Evolutionary conservation across 2,797 vertebrate species (phyloP).

Genomic region (Adrianichthys oophorus): DNA sequence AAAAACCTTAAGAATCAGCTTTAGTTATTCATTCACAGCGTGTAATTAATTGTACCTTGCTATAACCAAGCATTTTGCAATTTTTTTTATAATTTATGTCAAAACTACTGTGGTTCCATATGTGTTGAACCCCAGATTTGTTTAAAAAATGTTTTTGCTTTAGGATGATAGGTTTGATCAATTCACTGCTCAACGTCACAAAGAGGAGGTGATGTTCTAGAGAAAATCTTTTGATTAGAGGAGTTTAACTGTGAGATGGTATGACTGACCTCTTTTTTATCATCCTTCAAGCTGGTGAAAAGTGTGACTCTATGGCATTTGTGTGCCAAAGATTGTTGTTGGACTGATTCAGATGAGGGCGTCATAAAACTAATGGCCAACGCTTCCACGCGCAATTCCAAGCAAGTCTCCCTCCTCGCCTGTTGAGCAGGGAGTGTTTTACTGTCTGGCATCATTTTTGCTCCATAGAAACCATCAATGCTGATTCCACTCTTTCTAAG

Average conservation of each 20-base stretch:
- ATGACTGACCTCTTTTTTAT: conserved; percentile 2
- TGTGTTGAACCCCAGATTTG: no score
- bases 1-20: no score
- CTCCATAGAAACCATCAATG: not conserved
- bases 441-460: not conserved
- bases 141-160: no score
- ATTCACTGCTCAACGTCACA: no score
- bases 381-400: conserved; percentile 32
- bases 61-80: no score
- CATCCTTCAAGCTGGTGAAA: conserved; percentile 13
- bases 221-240: conserved; percentile 7
- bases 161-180: no score
- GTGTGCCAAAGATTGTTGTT: conserved; percentile 13
- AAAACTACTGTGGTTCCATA: no score
- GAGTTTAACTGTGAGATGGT: conserved; percentile 12
- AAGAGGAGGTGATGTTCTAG: conserved; percentile 13
- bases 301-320: conserved; percentile 1
- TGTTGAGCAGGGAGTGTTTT: not conserved
- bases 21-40: not conserved
- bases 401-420: conserved; percentile 29
- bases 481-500: not conserved
- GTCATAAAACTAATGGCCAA: conserved; percentile 36
- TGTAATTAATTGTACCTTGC: no score
- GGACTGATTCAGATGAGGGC: conserved; percentile 32
- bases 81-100: no score